Evolutionary conservation across 1,140 invertebrate genomes (phyloP), one percentile per base, ranked within the genome.

Genomic region (Leptoteleia sp.): DNA sequence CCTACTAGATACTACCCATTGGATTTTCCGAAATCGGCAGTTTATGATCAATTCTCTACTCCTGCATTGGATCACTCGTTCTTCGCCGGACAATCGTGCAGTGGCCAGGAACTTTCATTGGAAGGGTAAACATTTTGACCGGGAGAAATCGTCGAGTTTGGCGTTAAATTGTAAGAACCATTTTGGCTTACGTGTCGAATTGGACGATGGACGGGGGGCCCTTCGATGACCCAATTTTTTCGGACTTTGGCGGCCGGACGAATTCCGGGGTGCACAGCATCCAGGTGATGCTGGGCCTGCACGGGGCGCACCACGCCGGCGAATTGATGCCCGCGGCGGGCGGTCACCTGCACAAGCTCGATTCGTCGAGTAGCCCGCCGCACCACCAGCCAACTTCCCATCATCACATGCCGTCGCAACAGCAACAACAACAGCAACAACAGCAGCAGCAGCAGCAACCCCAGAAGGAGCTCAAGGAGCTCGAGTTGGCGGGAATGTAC

Each of bases 181-280:
- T 61, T 70, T 71, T 42, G 47, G 27, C 29, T 54, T 1, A 38
- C 45, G 27, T 13, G 45, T 16, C 7, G 2, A 59, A 42, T 9
- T 48, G 47, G 68, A 84, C 72, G 27, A 94, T 94, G 93, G 94
- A 94, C 84, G 92, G 93, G 81, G 91, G 91, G 40, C 91, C 92
- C 19, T 95, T 94, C 88, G 94, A 95, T 81, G 94, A 95, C 83
- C 92, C 93, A 76, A 92, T 93, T 80, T 95, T 95, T 83, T 90
- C 91, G 62, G 94, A 95, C 82, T 95, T 94, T 84, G 89, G 92
- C 29, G 92, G 91, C 71, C 91, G 93, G 27, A 90, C 91, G 48
- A 89, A 88, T 8, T 81, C 88, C 4, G 90, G 90, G 8, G 91
- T 92, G 43, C 92, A 93, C 81, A 92, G 91, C 57, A 93, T 93